These are phyloP conservation scores for Conchocele bisecta DNA, from an alignment of 2,888 invertebrate genomes.

Conservation along the genomic window DNA sequence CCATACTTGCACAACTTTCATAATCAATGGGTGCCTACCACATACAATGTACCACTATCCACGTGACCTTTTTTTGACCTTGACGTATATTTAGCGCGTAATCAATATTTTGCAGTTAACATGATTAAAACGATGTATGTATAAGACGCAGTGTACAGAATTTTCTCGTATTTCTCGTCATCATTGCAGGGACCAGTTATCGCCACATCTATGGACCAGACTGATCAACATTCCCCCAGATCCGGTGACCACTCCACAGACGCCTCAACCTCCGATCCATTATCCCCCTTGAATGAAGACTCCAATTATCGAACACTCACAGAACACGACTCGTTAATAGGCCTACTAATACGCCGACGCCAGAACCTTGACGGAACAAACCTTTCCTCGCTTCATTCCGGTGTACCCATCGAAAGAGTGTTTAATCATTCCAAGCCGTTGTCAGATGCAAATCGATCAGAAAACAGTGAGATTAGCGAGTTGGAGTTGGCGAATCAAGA, in stretches of 20 bases:
- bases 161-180: too few species aligned
- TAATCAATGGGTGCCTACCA: too few species aligned
- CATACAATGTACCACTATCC: too few species aligned
- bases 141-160: too few species aligned
- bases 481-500: slow-evolving; percentile 76
- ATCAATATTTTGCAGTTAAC: too few species aligned
- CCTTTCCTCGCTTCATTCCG: slow-evolving; percentile 51
- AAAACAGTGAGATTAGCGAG: slow-evolving; percentile 68
- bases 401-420: slow-evolving; percentile 56
- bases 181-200: slow-evolving; percentile 51
- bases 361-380: slow-evolving; percentile 46
- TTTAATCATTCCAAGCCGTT: slow-evolving; percentile 28
- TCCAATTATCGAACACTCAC: slow-evolving; percentile 51
- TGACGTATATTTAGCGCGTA: too few species aligned
- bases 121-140: too few species aligned
- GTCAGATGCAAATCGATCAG: neutral
- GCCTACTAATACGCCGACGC: slow-evolving; percentile 43
- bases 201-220: slow-evolving; percentile 20
- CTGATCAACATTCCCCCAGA: slow-evolving; percentile 15
- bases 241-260: neutral
- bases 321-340: slow-evolving; percentile 53
- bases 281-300: slow-evolving; percentile 39
- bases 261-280: slow-evolving; percentile 12
- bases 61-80: too few species aligned
- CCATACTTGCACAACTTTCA: too few species aligned